A percentile compares a stretch with the other conserved stretches of the same genome.
These are phyloP conservation scores for Hafferia zeledoni DNA, from an alignment of 2,797 vertebrate species.

Conservation along the genomic window DNA sequence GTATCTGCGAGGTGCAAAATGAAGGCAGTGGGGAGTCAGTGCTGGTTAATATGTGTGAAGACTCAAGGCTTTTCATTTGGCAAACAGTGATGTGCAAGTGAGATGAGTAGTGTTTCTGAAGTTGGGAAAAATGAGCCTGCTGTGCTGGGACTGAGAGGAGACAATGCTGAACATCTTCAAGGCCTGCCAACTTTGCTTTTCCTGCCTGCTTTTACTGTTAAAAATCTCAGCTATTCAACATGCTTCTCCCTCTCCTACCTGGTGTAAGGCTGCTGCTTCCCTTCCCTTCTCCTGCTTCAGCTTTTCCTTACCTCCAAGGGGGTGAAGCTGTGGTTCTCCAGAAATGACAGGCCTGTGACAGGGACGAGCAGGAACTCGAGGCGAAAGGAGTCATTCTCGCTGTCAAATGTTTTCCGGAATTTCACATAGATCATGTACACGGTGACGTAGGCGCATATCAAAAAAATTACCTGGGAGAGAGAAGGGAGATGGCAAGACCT, in stretches of 20 bases:
- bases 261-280: not conserved
- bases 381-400: conserved; percentile 90
- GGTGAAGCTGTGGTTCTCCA: conserved; percentile 91
- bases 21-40: not conserved
- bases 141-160: not conserved
- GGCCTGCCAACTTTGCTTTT: not conserved
- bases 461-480: conserved; percentile 87
- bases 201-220: not conserved
- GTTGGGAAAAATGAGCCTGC: not conserved
- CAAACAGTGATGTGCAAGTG: not conserved
- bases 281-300: not conserved
- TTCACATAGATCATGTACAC: conserved; percentile 92
- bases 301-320: conserved; percentile 86
- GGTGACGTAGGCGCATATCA: conserved; percentile 88
- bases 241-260: not conserved
- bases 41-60: not conserved
- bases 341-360: conserved; percentile 89
- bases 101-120: not conserved
- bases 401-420: conserved; percentile 86
- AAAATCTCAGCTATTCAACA: not conserved
- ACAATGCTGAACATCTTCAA: not conserved
- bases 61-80: not conserved
- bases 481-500: not conserved
- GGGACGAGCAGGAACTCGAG: conserved; percentile 94
- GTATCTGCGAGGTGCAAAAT: conserved; percentile 78